These are phyloP conservation scores for Drosophila pseudoobscura DNA, from an alignment of 1,140 invertebrate genomes.

Conservation along the genomic window DNA sequence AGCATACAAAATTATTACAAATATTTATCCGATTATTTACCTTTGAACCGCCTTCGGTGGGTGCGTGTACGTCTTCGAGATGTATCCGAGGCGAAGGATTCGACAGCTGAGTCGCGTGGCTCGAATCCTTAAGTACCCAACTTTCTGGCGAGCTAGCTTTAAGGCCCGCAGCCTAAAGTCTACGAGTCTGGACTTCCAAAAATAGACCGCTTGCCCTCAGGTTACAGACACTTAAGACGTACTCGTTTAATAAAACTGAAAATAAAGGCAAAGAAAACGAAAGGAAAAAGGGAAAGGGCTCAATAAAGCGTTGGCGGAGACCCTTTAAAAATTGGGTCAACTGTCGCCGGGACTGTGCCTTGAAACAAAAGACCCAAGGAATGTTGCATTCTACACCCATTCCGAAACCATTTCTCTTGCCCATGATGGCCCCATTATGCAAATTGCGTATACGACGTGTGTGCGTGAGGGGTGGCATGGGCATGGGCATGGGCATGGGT, in stretches of 20 bases:
- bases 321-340: conserved; percentile 65
- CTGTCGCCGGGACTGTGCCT: conserved; percentile 16
- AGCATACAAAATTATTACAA: conserved; percentile 45
- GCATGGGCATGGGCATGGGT: not conserved
- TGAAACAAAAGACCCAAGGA: conserved; percentile 20
- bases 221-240: conserved; percentile 65
- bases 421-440: conserved; percentile 63
- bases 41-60: conserved; percentile 53
- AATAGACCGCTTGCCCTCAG: conserved; percentile 59
- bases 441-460: conserved; percentile 74
- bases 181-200: conserved; percentile 46
- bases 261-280: conserved; percentile 3
- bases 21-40: conserved; percentile 75
- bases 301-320: conserved; percentile 27
- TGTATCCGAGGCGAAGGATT: conserved; percentile 27
- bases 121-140: conserved; percentile 58
- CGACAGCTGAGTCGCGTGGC: conserved; percentile 30
- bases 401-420: conserved; percentile 18
- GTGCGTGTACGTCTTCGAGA: not conserved
- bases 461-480: conserved; percentile 3
- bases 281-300: conserved; percentile 13
- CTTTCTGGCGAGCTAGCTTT: conserved; percentile 48
- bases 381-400: not conserved
- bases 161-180: conserved; percentile 54
- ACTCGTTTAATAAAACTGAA: conserved; percentile 16